These are phyloP conservation scores for Clupea harengus DNA, from an alignment of 2,113 vertebrate genomes.

Conservation along the genomic window DNA sequence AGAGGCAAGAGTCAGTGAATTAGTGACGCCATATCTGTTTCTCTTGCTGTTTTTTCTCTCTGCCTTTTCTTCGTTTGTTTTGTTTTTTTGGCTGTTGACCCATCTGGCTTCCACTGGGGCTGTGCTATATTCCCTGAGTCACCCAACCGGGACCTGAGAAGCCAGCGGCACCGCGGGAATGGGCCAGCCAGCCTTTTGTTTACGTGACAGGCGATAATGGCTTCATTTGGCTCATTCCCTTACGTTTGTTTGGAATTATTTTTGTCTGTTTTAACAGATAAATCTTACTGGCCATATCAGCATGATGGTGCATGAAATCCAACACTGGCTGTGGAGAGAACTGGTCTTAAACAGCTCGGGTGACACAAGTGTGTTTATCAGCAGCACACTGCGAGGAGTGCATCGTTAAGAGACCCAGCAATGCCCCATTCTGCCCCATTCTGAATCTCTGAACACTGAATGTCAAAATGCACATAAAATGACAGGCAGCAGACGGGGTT, in stretches of 20 bases:
- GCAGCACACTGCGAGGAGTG: neutral
- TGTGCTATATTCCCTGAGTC: neutral
- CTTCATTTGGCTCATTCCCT: neutral
- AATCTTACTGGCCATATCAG: neutral
- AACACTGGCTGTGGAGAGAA: neutral
- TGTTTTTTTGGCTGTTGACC: neutral
- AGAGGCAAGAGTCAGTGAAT: slow-evolving; percentile 15
- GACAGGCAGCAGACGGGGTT: neutral
- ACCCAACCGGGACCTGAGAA: neutral
- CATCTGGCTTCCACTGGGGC: neutral
- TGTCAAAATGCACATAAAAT: neutral
- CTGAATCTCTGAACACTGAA: neutral
- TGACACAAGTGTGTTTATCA: neutral
- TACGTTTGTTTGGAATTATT: neutral
- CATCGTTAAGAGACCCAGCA: neutral
- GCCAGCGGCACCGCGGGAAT: neutral
- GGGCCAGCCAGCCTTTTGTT: neutral
- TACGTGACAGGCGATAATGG: neutral
- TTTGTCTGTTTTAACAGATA: neutral
- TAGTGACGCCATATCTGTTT: neutral
- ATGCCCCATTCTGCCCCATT: no score
- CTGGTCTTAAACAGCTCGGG: neutral
- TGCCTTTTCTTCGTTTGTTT: neutral
- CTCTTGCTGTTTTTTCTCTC: neutral
- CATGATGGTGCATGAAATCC: neutral